phyloP scores from a whole-genome alignment of 1,140 invertebrate genomes.

The Chelonus insularis region DNA sequence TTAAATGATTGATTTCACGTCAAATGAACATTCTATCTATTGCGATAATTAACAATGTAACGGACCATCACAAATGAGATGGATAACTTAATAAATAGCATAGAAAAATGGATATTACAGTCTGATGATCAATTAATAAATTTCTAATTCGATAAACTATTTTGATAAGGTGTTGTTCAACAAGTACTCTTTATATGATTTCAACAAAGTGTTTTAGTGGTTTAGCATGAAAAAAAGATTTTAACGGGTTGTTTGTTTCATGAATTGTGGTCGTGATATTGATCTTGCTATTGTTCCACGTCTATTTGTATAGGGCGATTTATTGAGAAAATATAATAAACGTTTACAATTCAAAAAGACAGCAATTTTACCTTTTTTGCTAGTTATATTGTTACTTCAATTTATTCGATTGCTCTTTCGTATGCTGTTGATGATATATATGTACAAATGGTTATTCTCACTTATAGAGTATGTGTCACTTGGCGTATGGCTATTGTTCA shows the following conservation, averaged over 20 bases:
- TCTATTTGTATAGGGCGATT: not conserved
- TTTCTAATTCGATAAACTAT: too few species aligned
- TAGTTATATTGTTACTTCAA: not conserved
- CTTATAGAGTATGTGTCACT: not conserved
- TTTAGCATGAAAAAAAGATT: not conserved
- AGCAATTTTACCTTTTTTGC: not conserved
- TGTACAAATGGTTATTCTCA: slow-evolving; percentile 7
- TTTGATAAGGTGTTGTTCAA: too few species aligned
- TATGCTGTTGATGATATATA: not conserved
- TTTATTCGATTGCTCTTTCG: not conserved
- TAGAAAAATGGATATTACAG: too few species aligned
- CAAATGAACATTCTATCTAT: too few species aligned
- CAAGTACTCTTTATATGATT: too few species aligned
- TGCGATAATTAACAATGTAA: too few species aligned
- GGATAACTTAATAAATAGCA: too few species aligned
- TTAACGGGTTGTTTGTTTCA: not conserved
- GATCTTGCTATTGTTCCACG: not conserved
- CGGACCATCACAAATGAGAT: too few species aligned
- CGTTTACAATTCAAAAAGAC: not conserved
- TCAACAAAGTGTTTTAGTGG: not conserved
- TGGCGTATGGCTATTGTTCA: slow-evolving; percentile 3
- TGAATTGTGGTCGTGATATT: not conserved
- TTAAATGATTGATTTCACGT: too few species aligned
- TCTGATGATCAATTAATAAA: too few species aligned
- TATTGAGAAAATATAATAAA: not conserved